Evolutionary conservation across 2,113 vertebrate genomes (phyloP).

Genomic region (Puffinus mauretanicus): DNA sequence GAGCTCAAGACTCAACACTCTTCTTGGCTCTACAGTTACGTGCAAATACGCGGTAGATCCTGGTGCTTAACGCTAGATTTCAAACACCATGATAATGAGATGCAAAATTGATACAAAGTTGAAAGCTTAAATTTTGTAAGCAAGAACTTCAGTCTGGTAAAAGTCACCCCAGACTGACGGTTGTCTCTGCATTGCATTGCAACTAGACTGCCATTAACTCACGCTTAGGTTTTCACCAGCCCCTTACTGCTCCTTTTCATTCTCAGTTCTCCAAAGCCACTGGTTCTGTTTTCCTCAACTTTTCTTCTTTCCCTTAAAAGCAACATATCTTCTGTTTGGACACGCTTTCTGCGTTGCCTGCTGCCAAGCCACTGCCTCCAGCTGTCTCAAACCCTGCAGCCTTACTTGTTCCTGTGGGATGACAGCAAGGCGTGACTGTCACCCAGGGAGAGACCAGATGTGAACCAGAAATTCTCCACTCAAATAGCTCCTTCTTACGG

Average conservation of each 20-base stretch:
- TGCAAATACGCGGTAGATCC: neutral
- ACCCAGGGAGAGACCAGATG: neutral
- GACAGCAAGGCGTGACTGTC: neutral
- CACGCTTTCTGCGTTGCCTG: neutral
- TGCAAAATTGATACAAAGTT: neutral
- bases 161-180: neutral
- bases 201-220: neutral
- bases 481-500: neutral
- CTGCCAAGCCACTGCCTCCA: neutral
- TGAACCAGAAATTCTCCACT: neutral
- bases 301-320: neutral
- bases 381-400: neutral
- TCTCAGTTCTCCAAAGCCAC: neutral
- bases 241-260: neutral
- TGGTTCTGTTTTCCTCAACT: neutral
- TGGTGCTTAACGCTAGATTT: neutral
- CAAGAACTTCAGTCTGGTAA: neutral
- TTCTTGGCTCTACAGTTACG: neutral
- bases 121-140: neutral
- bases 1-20: neutral
- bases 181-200: neutral
- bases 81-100: neutral
- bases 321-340: neutral
- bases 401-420: neutral
- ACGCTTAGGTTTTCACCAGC: neutral